Base-by-base conservation (phyloP, 2,113 vertebrate species). In the Pangasianodon hypophthalmus region DNA sequence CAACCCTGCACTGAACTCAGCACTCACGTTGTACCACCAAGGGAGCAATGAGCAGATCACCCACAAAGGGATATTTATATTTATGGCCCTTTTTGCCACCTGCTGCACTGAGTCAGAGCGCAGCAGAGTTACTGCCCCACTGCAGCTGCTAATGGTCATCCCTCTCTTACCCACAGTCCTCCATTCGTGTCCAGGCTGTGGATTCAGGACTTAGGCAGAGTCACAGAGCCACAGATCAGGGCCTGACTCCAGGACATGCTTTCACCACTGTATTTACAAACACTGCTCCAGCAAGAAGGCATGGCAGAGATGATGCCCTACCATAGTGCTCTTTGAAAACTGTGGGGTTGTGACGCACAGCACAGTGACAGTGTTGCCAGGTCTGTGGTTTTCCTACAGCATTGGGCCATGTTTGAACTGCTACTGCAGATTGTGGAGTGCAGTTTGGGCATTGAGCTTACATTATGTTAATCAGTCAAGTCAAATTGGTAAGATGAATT, bases 81-180 rank as follows among this genome's bases (percentile, higher is more conserved):
- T 92, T 89, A 85, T 37, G 67, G 85, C 58, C 82, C 88, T 87
- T 88, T 50, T 54, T 67, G 79, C 92, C 92, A 94, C 92, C 93
- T 95, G 92, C 90, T 93, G 85, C 87, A 88, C 56, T 87, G 54
- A 58, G 21, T 50, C 82, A 90, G 54, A 81, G 77, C 90, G 87
- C 75, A 88, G 90, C 87, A 80, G 83, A 92, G 46, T 58, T 82
- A 81, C 85, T 83, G 41, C 73, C 54, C 87, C 73, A 58, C 87
- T 88, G 77, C 62, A 85, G 89, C 58, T 58, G 48, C 83, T 52
- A 48, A 87, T 82, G 48, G 75, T 82, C 84, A 84, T 64, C 62
- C 56, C 48, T 75, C 62, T 75, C 67, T 87, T 46, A 84, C 69
- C 88, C 69, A 64, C 54, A 89, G 83, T 48, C 60, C 48, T 87